Evolutionary conservation across 1,140 invertebrate genomes (phyloP).

Genomic region (Drosophila kanapiae): DNA sequence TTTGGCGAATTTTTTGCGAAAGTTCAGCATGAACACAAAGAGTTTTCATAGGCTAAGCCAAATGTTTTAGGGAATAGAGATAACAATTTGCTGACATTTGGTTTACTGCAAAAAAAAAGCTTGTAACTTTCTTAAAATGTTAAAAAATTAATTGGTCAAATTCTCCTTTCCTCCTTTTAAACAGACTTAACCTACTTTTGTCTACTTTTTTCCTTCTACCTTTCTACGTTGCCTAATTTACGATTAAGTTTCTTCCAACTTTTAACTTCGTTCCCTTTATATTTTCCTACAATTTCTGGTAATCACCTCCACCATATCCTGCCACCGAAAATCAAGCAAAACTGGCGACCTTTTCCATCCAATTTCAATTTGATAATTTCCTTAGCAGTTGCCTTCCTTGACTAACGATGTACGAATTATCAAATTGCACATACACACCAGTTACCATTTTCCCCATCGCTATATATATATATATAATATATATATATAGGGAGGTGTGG

Average conservation of each 20-base stretch:
- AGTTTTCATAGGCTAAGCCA: background rate
- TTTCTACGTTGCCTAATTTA: too few species aligned
- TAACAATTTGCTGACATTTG: too few species aligned
- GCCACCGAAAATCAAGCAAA: background rate
- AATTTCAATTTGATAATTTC: constrained; percentile 54
- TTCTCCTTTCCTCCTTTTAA: too few species aligned
- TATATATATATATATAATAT: background rate
- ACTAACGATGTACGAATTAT: constrained; percentile 44
- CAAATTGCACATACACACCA: constrained; percentile 23
- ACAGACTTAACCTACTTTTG: too few species aligned
- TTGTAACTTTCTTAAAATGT: too few species aligned
- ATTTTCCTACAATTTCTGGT: background rate
- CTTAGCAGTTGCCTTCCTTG: constrained; percentile 25
- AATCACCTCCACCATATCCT: background rate
- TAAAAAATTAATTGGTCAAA: too few species aligned
- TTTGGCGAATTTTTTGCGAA: constrained; percentile 1
- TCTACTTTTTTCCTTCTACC: background rate
- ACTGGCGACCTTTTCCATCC: constrained; percentile 31
- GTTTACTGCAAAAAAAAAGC: too few species aligned
- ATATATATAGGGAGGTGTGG: constrained; percentile 7
- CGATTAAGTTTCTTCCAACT: constrained; percentile 6
- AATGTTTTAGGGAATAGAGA: background rate
- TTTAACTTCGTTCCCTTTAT: background rate
- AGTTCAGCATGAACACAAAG: background rate
- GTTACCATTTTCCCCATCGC: background rate